These are phyloP conservation scores for Xylota sylvarum DNA, from an alignment of 2,888 invertebrate genomes.

Conservation along the genomic window DNA sequence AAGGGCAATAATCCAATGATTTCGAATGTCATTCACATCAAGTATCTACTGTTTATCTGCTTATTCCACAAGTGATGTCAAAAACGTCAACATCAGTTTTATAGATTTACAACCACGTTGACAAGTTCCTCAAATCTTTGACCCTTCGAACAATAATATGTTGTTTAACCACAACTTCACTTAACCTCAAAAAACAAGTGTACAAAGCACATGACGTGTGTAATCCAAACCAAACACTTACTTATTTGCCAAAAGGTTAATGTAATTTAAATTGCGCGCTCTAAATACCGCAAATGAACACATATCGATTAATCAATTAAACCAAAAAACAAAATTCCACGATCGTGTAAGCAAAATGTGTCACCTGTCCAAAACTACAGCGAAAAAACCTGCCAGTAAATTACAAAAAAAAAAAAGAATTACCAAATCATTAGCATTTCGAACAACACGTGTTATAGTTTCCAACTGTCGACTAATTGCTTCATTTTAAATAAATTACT, in stretches of 20 bases:
- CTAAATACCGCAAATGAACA: slow-evolving; percentile 32
- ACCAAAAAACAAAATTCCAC: slow-evolving; percentile 46
- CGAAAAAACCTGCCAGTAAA: neutral
- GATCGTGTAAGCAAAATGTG: slow-evolving; percentile 40
- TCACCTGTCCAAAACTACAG: slow-evolving; percentile 45
- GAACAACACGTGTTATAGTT: slow-evolving; percentile 70
- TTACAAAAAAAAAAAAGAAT: slow-evolving; percentile 2
- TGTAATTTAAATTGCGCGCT: slow-evolving; percentile 42
- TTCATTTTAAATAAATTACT: slow-evolving; percentile 65
- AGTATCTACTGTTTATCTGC: too few relatives aligned
- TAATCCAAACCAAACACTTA: neutral
- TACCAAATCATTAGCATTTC: slow-evolving; percentile 56
- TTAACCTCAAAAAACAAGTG: neutral
- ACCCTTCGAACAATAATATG: neutral
- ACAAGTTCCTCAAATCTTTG: neutral
- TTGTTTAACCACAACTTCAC: neutral
- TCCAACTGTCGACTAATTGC: slow-evolving; percentile 72
- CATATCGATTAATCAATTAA: slow-evolving; percentile 43
- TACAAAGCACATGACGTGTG: neutral
- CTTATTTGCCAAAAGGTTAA: slow-evolving; percentile 37
- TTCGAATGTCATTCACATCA: too few relatives aligned
- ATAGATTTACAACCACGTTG: neutral
- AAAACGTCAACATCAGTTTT: too few relatives aligned
- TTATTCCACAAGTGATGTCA: too few relatives aligned
- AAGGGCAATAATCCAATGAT: too few relatives aligned